A percentile compares a stretch with the other conserved stretches of the same genome.
phyloP scores from a whole-genome alignment of 2,797 vertebrate species.

The Cossypha niveicapilla region DNA sequence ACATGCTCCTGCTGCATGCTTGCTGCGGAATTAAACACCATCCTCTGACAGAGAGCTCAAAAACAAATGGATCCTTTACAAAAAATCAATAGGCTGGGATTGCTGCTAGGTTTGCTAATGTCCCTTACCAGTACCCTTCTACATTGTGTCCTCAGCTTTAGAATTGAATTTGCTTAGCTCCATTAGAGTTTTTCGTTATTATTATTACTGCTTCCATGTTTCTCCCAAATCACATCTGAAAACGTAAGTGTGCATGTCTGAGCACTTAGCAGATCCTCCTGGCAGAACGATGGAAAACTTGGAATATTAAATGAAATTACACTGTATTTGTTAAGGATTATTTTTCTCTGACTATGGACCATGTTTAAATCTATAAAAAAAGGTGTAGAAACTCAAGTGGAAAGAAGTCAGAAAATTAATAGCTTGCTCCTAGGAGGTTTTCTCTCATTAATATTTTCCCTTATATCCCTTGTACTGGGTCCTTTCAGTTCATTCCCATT shows the following conservation, averaged over 20 bases:
- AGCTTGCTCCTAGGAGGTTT: neutral
- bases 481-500: neutral
- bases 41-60: constrained; percentile 27
- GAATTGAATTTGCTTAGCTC: constrained; percentile 39
- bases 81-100: constrained; percentile 55
- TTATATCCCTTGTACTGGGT: neutral
- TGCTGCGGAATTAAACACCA: neutral
- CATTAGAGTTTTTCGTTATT: neutral
- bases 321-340: neutral
- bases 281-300: neutral
- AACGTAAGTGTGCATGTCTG: neutral
- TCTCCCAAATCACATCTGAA: neutral
- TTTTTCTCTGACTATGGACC: neutral
- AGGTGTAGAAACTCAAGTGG: neutral
- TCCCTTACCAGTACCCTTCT: neutral
- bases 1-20: neutral
- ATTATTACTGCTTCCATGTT: neutral
- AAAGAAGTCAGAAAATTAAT: neutral
- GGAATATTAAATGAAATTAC: neutral
- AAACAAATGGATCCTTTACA: constrained; percentile 46
- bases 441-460: neutral
- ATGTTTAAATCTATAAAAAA: neutral
- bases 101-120: constrained; percentile 36
- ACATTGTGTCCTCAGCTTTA: constrained; percentile 6
- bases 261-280: neutral